A percentile compares a stretch with the other conserved stretches of the same genome.
phyloP scores from a whole-genome alignment of 2,113 vertebrate genomes.

The Stictonetta naevosa region DNA sequence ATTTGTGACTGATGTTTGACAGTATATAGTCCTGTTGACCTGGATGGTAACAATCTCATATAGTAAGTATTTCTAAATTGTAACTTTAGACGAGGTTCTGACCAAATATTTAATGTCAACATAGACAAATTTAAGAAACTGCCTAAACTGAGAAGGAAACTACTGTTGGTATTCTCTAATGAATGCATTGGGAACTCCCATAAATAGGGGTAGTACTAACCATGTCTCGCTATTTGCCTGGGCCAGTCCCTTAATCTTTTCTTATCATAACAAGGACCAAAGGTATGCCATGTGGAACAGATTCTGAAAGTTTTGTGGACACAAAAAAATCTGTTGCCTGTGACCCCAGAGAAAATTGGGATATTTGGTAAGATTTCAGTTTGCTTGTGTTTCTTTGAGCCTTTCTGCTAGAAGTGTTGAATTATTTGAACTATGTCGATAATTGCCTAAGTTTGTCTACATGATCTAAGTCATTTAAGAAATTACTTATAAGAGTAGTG shows the following conservation, averaged over 20 bases:
- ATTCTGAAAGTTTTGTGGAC: slow-evolving; percentile 20
- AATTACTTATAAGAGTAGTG: slow-evolving; percentile 25
- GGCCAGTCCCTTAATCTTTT: slow-evolving; percentile 12
- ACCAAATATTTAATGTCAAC: neutral
- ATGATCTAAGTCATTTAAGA: slow-evolving; percentile 21
- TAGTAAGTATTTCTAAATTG: neutral
- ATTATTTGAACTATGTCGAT: slow-evolving; percentile 36
- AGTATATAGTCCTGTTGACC: neutral
- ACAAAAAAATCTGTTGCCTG: slow-evolving; percentile 8
- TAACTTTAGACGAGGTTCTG: neutral
- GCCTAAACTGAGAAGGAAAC: neutral
- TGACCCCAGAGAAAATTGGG: slow-evolving; percentile 7
- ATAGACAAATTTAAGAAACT: neutral
- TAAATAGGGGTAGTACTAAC: slow-evolving; percentile 8
- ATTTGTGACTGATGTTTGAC: neutral
- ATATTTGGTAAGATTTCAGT: slow-evolving; percentile 16
- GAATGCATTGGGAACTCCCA: neutral
- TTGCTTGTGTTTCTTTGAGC: slow-evolving; percentile 8
- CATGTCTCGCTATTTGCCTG: neutral
- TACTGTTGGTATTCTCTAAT: neutral
- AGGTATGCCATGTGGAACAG: slow-evolving; percentile 15
- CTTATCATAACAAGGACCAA: slow-evolving; percentile 41
- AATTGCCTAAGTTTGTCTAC: neutral
- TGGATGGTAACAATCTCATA: neutral
- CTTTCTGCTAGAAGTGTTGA: slow-evolving; percentile 7